A percentile compares a stretch with the other conserved stretches of the same genome.
Evolutionary conservation across 1,140 invertebrate genomes (phyloP).

Genomic region (Bombus fervidus): DNA sequence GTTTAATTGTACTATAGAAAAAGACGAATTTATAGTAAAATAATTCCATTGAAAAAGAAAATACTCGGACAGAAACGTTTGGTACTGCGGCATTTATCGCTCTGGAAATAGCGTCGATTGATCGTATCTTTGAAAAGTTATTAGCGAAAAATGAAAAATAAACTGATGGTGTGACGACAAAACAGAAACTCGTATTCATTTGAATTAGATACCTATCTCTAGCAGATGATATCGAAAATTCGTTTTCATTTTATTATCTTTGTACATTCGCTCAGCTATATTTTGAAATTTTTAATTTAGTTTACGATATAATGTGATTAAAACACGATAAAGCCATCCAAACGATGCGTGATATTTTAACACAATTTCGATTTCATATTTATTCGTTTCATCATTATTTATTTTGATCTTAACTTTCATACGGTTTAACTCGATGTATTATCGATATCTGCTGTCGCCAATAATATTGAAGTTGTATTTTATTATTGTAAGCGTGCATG

Average conservation of each 20-base stretch:
- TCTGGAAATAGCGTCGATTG: neutral
- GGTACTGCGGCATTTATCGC: neutral
- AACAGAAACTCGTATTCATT: neutral
- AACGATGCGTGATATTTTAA: neutral
- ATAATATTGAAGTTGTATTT: neutral
- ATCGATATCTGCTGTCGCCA: neutral
- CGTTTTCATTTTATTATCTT: neutral
- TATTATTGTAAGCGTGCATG: neutral
- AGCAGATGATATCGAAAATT: neutral
- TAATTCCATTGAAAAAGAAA: neutral
- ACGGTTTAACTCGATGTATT: neutral
- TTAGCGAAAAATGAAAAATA: conserved; percentile 9
- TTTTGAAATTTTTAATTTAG: neutral
- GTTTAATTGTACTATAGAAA: neutral
- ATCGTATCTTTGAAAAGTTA: conserved; percentile 5
- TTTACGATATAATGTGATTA: neutral
- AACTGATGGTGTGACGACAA: neutral
- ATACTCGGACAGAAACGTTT: conserved; percentile 1
- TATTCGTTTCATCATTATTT: neutral
- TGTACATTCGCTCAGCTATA: neutral
- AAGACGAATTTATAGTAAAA: neutral
- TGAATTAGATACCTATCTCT: conserved; percentile 1
- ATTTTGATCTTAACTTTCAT: neutral
- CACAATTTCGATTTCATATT: neutral
- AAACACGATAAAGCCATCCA: neutral